These are phyloP conservation scores for Copidosoma floridanum DNA, from an alignment of 1,140 invertebrate genomes.

Conservation along the genomic window DNA sequence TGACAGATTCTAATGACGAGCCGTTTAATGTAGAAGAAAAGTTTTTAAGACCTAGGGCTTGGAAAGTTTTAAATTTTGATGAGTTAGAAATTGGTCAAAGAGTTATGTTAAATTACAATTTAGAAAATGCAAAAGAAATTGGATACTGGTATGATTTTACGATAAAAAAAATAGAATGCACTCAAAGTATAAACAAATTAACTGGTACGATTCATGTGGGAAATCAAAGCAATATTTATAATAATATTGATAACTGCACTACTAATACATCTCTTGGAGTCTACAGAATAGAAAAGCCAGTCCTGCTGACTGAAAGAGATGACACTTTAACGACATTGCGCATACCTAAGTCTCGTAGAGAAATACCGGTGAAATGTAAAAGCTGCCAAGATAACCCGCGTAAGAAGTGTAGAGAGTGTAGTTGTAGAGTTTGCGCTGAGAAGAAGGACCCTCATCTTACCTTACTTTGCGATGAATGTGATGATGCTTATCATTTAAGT, in stretches of 20 bases:
- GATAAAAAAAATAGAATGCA: constrained; percentile 57
- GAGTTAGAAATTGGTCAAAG: constrained; percentile 63
- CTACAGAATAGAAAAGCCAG: constrained; percentile 57
- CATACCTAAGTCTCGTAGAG: constrained; percentile 35
- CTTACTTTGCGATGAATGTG: constrained; percentile 76
- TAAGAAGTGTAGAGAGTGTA: constrained; percentile 71
- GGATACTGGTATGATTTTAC: constrained; percentile 75
- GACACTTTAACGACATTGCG: constrained; percentile 33
- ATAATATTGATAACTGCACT: constrained; percentile 57
- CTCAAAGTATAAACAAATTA: constrained; percentile 68
- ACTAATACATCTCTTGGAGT: constrained; percentile 57
- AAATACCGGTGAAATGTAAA: constrained; percentile 57
- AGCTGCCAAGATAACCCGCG: constrained; percentile 68
- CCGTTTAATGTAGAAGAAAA: constrained; percentile 56
- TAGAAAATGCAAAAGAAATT: constrained; percentile 65
- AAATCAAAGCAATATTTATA: too few relatives aligned
- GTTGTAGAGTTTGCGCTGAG: constrained; percentile 70
- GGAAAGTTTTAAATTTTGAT: constrained; percentile 55
- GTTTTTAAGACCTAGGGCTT: constrained; percentile 68
- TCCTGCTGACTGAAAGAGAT: constrained; percentile 47
- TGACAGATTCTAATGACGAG: constrained; percentile 48
- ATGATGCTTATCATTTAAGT: constrained; percentile 66
- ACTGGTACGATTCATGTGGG: too few relatives aligned
- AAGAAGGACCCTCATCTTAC: constrained; percentile 72
- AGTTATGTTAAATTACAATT: constrained; percentile 77